Conservation (phyloP, 2,113 vertebrate genomes). For the Corydoras maculifer region DNA sequence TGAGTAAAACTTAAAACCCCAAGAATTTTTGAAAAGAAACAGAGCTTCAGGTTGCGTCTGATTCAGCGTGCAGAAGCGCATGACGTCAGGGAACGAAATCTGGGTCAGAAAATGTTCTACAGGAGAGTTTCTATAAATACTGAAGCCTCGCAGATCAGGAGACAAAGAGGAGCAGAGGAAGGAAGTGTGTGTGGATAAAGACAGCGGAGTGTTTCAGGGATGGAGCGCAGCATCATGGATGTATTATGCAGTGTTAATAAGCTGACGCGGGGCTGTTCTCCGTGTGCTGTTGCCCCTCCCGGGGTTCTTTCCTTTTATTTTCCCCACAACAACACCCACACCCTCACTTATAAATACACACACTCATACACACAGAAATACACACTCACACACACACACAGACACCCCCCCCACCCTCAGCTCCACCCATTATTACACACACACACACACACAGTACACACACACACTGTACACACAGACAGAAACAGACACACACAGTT, state of each 20-base stretch:
- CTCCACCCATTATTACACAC: no score
- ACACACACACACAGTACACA: no score
- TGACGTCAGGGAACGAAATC: conserved; percentile 21
- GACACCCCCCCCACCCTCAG: no score
- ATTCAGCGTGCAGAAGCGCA: not conserved
- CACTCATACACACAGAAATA: no score
- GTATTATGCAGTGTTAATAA: not conserved
- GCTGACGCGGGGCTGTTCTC: not conserved
- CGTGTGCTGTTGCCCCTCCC: not conserved
- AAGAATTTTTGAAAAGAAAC: not conserved
- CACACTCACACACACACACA: no score
- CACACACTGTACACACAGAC: no score
- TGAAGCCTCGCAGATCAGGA: not conserved
- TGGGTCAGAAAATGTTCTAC: not conserved
- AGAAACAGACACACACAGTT: no score
- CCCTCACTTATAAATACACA: no score
- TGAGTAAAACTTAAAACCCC: no score
- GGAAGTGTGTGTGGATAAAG: not conserved
- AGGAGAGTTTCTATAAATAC: not conserved
- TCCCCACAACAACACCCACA: not conserved
- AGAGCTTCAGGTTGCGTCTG: not conserved
- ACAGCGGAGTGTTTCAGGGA: no score
- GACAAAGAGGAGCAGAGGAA: not conserved
- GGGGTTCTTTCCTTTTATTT: not conserved
- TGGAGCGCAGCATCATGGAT: not conserved